A percentile compares a stretch with the other conserved stretches of the same genome.
These are phyloP conservation scores for Idaea aversata DNA, from an alignment of 2,888 invertebrate genomes.

Conservation along the genomic window DNA sequence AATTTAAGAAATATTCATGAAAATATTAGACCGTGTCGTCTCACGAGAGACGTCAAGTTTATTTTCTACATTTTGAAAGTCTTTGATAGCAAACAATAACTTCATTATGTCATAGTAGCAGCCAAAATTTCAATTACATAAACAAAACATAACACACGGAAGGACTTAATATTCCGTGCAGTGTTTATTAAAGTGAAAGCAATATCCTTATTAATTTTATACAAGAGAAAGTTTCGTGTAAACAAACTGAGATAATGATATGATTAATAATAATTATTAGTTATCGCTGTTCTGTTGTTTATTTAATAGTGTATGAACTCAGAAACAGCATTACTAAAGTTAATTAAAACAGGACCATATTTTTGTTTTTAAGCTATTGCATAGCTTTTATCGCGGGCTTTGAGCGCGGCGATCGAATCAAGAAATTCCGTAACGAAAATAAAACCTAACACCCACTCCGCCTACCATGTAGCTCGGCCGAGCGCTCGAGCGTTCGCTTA, in stretches of 20 bases:
- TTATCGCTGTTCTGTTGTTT: background rate
- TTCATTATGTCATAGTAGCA: conserved; percentile 1
- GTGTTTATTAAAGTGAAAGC: conserved; percentile 28
- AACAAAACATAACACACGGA: background rate
- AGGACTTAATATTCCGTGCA: conserved; percentile 22
- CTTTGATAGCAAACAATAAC: background rate
- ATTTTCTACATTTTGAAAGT: too few relatives aligned
- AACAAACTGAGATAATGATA: background rate
- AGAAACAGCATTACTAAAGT: background rate
- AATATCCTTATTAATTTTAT: conserved; percentile 25
- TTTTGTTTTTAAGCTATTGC: too few relatives aligned
- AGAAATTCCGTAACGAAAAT: too few relatives aligned
- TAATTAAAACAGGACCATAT: too few relatives aligned
- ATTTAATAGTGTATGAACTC: background rate
- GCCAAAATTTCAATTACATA: conserved; percentile 2
- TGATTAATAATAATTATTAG: background rate
- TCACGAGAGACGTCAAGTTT: too few relatives aligned
- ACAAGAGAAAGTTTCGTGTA: conserved; percentile 23
- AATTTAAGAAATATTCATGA: too few relatives aligned
- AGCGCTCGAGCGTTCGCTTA: too few relatives aligned
- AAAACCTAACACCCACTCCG: too few relatives aligned
- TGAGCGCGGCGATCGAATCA: too few relatives aligned
- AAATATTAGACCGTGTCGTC: too few relatives aligned
- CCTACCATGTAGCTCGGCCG: too few relatives aligned
- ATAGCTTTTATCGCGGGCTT: too few relatives aligned